Percentiles rank a stretch among this genome's conserved stretches.
Conservation (phyloP, 53 echinoderm and acorn worm species). For the Apostichopus leukothele region DNA sequence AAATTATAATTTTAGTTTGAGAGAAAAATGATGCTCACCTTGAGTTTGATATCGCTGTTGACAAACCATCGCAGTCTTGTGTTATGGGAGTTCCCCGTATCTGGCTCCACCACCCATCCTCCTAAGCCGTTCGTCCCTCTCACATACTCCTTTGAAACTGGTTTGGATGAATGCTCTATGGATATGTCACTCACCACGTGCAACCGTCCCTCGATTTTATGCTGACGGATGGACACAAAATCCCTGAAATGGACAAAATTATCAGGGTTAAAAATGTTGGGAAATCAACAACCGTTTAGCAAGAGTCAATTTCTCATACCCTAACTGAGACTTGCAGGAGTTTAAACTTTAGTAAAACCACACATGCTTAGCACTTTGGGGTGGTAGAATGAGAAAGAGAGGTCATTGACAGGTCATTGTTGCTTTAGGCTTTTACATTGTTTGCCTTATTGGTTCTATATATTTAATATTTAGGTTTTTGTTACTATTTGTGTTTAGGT, state of each 20-base stretch:
- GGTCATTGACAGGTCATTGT: no score
- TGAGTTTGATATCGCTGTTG: conserved; percentile 84
- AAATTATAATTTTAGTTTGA: no score
- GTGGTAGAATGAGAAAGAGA: no score
- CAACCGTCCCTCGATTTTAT: conserved; percentile 67
- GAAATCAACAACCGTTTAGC: background rate
- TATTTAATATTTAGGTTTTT: no score
- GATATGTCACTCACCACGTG: conserved; percentile 77
- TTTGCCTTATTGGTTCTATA: no score
- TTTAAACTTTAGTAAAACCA: no score
- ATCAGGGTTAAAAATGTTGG: background rate
- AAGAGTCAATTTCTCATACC: no score
- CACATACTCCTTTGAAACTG: conserved; percentile 60
- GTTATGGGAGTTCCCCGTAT: conserved; percentile 45
- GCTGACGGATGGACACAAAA: conserved; percentile 73
- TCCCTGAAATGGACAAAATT: conserved; percentile 54
- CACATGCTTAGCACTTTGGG: no score
- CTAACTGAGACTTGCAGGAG: no score
- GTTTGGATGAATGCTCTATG: conserved; percentile 70
- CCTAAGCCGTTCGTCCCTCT: conserved; percentile 78
- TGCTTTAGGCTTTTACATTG: no score
- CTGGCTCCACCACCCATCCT: conserved; percentile 81
- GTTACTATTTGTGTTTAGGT: no score
- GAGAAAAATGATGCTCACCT: conserved; percentile 57
- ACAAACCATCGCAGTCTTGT: conserved; percentile 80